A percentile compares a stretch with the other conserved stretches of the same genome.
Evolutionary conservation across 2,888 invertebrate genomes (phyloP).

Genomic region (Steromphala cineraria): DNA sequence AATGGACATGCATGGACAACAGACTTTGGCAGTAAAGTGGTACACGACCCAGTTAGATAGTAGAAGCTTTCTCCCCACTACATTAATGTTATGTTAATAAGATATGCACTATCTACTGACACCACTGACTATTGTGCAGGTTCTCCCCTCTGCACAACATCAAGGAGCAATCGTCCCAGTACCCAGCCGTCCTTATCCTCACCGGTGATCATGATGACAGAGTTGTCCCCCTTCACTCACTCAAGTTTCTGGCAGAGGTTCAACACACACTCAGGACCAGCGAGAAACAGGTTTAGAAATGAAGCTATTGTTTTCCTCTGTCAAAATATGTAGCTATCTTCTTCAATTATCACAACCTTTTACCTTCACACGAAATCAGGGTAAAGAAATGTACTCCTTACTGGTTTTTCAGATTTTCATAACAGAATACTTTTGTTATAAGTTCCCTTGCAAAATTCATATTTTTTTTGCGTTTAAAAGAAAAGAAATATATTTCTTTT

Average conservation of each 20-base stretch:
- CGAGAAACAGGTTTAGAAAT: slow-evolving; percentile 77
- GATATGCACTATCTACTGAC: no score
- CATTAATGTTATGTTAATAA: no score
- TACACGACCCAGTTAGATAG: no score
- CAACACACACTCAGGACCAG: slow-evolving; percentile 84
- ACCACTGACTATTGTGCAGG: slow-evolving; percentile 57
- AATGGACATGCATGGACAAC: slow-evolving; percentile 97
- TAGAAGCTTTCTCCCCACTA: no score
- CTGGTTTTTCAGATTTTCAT: no score
- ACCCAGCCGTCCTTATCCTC: slow-evolving; percentile 91
- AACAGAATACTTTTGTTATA: no score
- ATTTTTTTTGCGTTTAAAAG: no score
- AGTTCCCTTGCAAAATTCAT: no score
- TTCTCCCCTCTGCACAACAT: slow-evolving; percentile 97
- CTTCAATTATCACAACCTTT: no score
- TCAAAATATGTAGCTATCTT: background rate
- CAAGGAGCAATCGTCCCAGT: slow-evolving; percentile 82
- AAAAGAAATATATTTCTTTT: no score
- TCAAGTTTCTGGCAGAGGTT: slow-evolving; percentile 94
- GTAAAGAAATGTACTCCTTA: no score
- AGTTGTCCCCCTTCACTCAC: slow-evolving; percentile 96
- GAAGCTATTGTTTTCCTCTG: background rate
- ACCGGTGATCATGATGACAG: slow-evolving; percentile 99
- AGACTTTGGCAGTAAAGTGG: slow-evolving; percentile 95
- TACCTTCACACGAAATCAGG: no score